Conservation (phyloP, 2,888 invertebrate genomes). For the Gortyna flavago region DNA sequence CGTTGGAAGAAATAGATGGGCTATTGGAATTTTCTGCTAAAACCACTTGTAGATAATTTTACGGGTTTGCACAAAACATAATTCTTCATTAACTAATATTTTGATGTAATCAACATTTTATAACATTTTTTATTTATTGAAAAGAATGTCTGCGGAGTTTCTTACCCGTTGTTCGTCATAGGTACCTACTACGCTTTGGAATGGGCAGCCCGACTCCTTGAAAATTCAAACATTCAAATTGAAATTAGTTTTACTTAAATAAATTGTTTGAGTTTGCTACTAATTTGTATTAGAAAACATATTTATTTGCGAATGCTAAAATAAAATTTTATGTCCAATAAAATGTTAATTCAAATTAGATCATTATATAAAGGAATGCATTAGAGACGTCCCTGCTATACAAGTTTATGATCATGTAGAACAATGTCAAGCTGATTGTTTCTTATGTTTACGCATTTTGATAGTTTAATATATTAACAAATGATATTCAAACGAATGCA, state of each 20-base stretch:
- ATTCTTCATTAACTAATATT: background rate
- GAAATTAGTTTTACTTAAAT: background rate
- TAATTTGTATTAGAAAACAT: background rate
- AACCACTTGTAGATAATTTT: background rate
- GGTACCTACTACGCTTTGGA: background rate
- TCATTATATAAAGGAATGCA: conserved; percentile 7
- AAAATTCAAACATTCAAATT: background rate
- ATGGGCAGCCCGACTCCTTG: background rate
- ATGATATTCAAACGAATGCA: conserved; percentile 37
- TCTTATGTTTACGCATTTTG: conserved; percentile 33
- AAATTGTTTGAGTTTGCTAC: background rate
- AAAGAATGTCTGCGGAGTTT: background rate
- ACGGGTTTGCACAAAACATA: background rate
- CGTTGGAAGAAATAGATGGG: background rate
- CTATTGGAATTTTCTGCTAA: background rate
- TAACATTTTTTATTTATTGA: background rate
- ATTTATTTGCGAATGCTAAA: background rate
- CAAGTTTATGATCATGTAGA: conserved; percentile 38
- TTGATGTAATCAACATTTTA: background rate
- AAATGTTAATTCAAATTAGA: conserved; percentile 4
- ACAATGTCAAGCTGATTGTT: conserved; percentile 20
- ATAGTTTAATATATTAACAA: conserved; percentile 20
- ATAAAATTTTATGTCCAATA: background rate
- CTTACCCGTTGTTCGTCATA: background rate
- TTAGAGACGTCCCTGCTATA: background rate